Evolutionary conservation across 2,888 invertebrate species (phyloP).

Genomic region (Ametastegia equiseti): DNA sequence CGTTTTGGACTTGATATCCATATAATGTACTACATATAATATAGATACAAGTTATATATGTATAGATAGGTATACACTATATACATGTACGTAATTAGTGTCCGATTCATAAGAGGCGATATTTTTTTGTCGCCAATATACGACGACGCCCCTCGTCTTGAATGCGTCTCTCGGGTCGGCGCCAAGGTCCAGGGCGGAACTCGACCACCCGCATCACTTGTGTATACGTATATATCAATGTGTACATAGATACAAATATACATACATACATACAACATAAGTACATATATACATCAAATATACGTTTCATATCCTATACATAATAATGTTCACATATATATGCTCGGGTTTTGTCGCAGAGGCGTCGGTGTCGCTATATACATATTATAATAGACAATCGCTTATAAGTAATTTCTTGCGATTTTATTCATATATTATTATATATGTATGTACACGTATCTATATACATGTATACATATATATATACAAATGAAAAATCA

Average conservation of each 20-base stretch:
- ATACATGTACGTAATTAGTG: conserved; percentile 15
- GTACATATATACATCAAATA: neutral
- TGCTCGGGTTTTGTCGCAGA: neutral
- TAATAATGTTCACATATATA: neutral
- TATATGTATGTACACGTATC: neutral
- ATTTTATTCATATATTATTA: neutral
- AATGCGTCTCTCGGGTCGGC: conserved; percentile 37
- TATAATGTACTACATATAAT: neutral
- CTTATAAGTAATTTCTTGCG: conserved; percentile 6
- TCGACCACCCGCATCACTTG: conserved; percentile 44
- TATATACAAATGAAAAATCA: too few species aligned
- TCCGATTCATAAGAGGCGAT: conserved; percentile 9
- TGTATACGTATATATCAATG: neutral
- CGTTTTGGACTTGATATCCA: too few species aligned
- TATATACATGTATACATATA: neutral
- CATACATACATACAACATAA: neutral
- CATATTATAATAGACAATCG: neutral
- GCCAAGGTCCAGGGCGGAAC: conserved; percentile 46
- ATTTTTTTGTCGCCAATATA: neutral
- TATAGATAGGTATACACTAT: neutral
- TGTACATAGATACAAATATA: neutral
- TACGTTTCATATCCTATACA: neutral
- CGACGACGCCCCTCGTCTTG: conserved; percentile 35
- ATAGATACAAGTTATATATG: neutral
- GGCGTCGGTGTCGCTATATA: neutral